A percentile compares a stretch with the other conserved stretches of the same genome.
Evolutionary conservation across 2,888 invertebrate species (phyloP).

Genomic region (Sarcophaga carnaria): DNA sequence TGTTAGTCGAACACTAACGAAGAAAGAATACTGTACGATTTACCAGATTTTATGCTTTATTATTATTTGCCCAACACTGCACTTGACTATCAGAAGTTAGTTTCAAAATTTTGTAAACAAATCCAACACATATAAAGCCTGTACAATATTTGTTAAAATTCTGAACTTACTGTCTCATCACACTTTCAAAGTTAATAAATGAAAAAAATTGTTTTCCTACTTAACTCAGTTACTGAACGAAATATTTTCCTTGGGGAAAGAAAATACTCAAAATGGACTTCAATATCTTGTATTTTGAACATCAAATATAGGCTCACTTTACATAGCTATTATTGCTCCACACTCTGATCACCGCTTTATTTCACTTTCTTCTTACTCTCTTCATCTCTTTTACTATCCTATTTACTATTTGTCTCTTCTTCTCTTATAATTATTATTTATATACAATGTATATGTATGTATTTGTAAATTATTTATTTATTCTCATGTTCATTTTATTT

Average conservation of each 20-base stretch:
- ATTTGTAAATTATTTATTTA: constrained; percentile 44
- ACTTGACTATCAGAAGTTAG: no score
- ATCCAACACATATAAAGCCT: no score
- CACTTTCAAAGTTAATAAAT: background rate
- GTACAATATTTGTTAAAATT: background rate
- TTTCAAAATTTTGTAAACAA: no score
- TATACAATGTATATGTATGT: constrained; percentile 34
- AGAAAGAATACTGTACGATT: no score
- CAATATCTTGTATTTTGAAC: no score
- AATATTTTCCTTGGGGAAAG: no score
- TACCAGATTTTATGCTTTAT: no score
- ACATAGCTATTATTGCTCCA: background rate
- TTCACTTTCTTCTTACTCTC: background rate
- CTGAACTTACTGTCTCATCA: background rate
- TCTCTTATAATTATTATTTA: constrained; percentile 28
- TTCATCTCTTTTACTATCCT: constrained; percentile 1
- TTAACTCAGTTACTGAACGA: no score
- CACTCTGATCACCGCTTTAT: background rate
- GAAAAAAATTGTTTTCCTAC: no score
- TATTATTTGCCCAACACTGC: no score
- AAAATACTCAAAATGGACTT: no score
- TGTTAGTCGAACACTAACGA: no score
- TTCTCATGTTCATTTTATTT: constrained; percentile 67
- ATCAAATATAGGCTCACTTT: background rate
- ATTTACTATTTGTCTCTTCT: constrained; percentile 18